Percentiles rank a stretch among this genome's conserved stretches.
Evolutionary conservation across 1,140 invertebrate species (phyloP).

Genomic region (Sycophila sp.): DNA sequence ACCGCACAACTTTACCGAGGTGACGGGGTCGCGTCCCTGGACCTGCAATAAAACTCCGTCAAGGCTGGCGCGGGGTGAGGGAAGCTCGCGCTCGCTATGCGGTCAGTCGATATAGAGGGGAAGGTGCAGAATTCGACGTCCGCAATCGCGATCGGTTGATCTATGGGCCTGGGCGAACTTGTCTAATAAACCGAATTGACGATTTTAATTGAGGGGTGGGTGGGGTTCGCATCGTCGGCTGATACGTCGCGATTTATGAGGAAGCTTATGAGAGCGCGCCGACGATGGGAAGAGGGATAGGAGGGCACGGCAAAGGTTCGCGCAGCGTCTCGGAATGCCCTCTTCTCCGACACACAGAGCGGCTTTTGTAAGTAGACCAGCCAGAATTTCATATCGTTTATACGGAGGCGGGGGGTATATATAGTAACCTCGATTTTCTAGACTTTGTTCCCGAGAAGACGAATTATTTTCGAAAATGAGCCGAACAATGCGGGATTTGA

Average conservation of each 20-base stretch:
- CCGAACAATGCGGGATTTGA: too few relatives aligned
- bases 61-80: not conserved
- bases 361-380: too few relatives aligned
- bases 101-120: too few relatives aligned
- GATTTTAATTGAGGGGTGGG: constrained; percentile 1
- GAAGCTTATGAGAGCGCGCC: not conserved
- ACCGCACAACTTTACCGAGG: not conserved
- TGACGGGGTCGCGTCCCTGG: not conserved
- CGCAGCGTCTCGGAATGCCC: not conserved
- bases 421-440: not conserved
- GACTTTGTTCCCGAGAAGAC: too few relatives aligned
- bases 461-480: too few relatives aligned
- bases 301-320: not conserved
- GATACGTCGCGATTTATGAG: constrained; percentile 16
- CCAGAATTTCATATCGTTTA: not conserved
- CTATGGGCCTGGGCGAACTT: constrained; percentile 15
- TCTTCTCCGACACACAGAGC: too few relatives aligned
- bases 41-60: constrained; percentile 19
- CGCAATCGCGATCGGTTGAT: not conserved
- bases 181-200: constrained; percentile 27
- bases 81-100: too few relatives aligned
- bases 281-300: not conserved
- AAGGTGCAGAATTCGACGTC: not conserved
- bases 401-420: not conserved
- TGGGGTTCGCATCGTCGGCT: not conserved